phyloP scores from a whole-genome alignment of 2,888 invertebrate species.

The Chromoteleia sp. region DNA sequence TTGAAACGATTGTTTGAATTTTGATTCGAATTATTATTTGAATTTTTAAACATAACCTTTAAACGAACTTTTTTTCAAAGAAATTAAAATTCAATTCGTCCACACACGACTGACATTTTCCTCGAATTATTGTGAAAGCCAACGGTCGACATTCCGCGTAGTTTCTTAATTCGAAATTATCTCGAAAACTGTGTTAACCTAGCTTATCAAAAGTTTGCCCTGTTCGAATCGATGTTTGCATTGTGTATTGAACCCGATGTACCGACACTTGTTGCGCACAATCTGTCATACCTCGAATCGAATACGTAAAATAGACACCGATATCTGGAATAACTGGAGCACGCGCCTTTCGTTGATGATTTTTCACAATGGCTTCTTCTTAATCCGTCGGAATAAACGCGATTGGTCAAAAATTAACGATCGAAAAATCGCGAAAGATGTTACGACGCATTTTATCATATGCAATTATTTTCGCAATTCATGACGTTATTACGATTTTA shows the following conservation, averaged over 20 bases:
- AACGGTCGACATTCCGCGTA: conserved; percentile 7
- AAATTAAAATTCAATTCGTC: too few relatives aligned
- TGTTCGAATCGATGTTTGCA: conserved; percentile 53
- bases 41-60: background rate
- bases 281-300: conserved; percentile 57
- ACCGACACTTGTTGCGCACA: conserved; percentile 66
- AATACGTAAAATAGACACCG: conserved; percentile 53
- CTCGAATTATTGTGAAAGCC: background rate
- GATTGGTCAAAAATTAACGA: conserved; percentile 15
- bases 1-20: too few relatives aligned
- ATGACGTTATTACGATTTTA: background rate
- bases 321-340: conserved; percentile 32
- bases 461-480: conserved; percentile 9
- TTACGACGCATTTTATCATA: background rate
- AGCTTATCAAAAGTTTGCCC: conserved; percentile 59
- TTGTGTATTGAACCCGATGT: conserved; percentile 58
- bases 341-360: conserved; percentile 13
- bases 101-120: background rate
- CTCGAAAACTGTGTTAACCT: conserved; percentile 33
- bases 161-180: conserved; percentile 49
- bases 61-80: background rate
- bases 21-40: too few relatives aligned
- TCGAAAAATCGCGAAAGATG: too few relatives aligned
- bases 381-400: too few relatives aligned
- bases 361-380: conserved; percentile 19